Evolutionary conservation across 2,888 invertebrate species (phyloP).

Genomic region (Caenorhabditis imperialis): DNA sequence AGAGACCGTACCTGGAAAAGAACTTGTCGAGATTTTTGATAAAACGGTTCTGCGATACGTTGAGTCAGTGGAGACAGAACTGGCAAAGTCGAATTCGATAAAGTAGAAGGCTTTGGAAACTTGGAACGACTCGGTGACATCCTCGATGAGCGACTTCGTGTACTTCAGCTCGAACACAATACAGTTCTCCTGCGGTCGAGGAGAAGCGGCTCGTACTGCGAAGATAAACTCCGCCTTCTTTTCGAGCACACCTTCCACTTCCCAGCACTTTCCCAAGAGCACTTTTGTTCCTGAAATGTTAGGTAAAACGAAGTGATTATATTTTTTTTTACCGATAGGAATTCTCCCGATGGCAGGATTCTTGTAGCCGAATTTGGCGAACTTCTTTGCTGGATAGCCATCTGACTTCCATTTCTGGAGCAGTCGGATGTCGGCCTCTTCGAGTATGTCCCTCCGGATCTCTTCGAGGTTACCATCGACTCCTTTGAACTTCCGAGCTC

Average conservation of each 20-base stretch:
- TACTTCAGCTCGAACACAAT: conserved; percentile 10
- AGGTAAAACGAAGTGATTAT: no score
- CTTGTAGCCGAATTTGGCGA: no score
- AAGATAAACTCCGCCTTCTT: conserved; percentile 27
- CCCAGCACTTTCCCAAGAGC: conserved; percentile 24
- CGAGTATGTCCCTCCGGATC: neutral
- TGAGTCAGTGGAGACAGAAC: neutral
- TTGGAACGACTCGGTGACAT: neutral
- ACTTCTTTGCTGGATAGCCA: no score
- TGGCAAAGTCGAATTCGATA: conserved; percentile 13
- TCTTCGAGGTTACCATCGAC: neutral
- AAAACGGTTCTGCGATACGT: neutral
- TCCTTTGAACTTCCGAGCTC: neutral
- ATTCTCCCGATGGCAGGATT: no score
- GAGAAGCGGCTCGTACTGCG: neutral
- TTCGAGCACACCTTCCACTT: conserved; percentile 1
- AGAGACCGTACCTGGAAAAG: conserved; percentile 6
- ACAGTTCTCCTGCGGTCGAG: neutral
- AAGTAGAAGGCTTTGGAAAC: conserved; percentile 19
- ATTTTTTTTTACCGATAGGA: no score
- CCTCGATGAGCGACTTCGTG: neutral
- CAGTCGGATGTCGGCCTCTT: no score
- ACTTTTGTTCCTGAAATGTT: conserved; percentile 11
- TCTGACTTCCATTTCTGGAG: no score
- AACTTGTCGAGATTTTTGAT: no score